These are phyloP conservation scores for Tachystola acroxantha DNA, from an alignment of 2,888 invertebrate species.

Conservation along the genomic window DNA sequence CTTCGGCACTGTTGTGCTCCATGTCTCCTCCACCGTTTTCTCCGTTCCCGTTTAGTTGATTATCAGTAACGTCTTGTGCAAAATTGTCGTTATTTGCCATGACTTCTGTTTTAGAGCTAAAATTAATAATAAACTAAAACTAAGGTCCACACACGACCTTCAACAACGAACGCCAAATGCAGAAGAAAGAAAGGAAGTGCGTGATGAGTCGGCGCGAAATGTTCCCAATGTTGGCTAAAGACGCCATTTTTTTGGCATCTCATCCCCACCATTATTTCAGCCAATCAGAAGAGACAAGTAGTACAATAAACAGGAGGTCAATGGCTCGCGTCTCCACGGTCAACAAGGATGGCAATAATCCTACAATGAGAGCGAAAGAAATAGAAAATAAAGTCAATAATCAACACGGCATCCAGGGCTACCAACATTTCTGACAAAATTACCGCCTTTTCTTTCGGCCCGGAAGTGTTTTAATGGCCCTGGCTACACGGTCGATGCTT, in stretches of 20 bases:
- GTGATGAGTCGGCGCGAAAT: conserved; percentile 57
- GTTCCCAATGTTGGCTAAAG: conserved; percentile 41
- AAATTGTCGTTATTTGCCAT: conserved; percentile 90
- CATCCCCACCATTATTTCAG: conserved; percentile 27
- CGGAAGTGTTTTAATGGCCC: conserved; percentile 1
- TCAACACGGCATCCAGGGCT: conserved; percentile 40
- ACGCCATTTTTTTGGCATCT: conserved; percentile 36
- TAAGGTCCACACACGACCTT: conserved; percentile 71
- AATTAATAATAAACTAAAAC: conserved; percentile 67
- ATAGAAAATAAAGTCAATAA: conserved; percentile 25
- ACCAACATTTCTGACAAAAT: conserved; percentile 36
- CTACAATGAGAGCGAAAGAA: conserved; percentile 27
- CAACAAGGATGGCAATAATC: conserved; percentile 28
- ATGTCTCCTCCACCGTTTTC: conserved; percentile 82
- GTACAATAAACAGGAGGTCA: conserved; percentile 41
- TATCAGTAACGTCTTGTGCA: conserved; percentile 86
- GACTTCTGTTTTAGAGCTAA: conserved; percentile 75
- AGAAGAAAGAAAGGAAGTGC: conserved; percentile 66
- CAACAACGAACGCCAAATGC: conserved; percentile 73
- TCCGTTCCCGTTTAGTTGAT: conserved; percentile 79
- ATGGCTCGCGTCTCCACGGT: conserved; percentile 41
- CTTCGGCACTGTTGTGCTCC: conserved; percentile 86
- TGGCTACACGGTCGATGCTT: too few relatives aligned
- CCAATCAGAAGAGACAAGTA: conserved; percentile 44
- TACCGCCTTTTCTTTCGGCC: conserved; percentile 27